phyloP scores from a whole-genome alignment of 1,140 invertebrate genomes.

The Octopus sinensis region DNA sequence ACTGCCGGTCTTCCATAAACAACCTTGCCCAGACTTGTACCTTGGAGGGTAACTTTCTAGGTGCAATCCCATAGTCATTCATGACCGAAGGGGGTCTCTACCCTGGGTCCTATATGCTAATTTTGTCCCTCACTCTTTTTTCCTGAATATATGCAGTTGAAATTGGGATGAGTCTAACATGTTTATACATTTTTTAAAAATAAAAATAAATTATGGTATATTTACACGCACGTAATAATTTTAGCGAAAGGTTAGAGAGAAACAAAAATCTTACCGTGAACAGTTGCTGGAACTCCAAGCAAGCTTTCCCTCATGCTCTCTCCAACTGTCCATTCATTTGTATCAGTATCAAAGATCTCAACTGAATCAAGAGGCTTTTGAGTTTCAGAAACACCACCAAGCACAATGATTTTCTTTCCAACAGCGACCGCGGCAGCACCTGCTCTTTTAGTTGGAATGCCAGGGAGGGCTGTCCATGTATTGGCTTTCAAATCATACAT shows the following conservation, averaged over 20 bases:
- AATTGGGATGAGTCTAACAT: no score
- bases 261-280: slow-evolving; percentile 38
- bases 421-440: slow-evolving; percentile 43
- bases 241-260: background rate
- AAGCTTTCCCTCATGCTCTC: slow-evolving; percentile 36
- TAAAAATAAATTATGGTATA: no score
- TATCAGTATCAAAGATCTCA: slow-evolving; percentile 46
- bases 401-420: slow-evolving; percentile 46
- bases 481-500: slow-evolving; percentile 43
- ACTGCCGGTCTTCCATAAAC: no score
- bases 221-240: background rate
- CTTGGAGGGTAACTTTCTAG: no score
- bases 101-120: no score
- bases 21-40: no score
- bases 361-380: slow-evolving; percentile 51
- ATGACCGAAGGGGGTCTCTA: no score
- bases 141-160: no score
- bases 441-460: slow-evolving; percentile 51
- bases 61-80: no score
- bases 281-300: slow-evolving; percentile 46
- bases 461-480: slow-evolving; percentile 44
- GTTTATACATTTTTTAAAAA: no score
- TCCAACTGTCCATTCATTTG: slow-evolving; percentile 44
- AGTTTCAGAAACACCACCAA: slow-evolving; percentile 48
- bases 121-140: no score